Base-by-base conservation (phyloP, 1,140 invertebrate species). In the Melitaea cinxia region DNA sequence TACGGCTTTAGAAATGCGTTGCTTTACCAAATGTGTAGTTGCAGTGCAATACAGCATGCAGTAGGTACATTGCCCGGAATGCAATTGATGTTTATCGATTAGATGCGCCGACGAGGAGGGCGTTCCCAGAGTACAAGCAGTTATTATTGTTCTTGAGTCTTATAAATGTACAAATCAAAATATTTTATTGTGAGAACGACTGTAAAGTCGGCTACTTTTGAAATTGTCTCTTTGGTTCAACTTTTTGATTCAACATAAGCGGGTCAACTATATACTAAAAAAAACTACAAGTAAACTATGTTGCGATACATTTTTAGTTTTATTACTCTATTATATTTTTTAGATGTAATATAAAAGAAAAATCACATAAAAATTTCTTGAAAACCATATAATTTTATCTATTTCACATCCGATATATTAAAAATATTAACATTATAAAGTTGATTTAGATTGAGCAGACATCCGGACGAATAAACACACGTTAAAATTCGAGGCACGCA, bases 1-100 rank as follows among this genome's bases (percentile, higher is more conserved):
- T 47, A 47, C 42, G 19, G 12, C 19, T 47, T 23, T 21, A 19
- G 19, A 47, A 47, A 47, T 6, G 42, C 2, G 2, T 47, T 10
- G 42, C 21, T 12, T 3, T 23, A 47, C 42, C 19, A 47, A 47
- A 47, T 42, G 14, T 56, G 37, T 39, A 42, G 23, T 24, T 39
- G 5, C 0, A 57, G 21, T 28, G 54, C 52, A 28, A 28, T 47
- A 17, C 35, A 57, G 37, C 37, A 47, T 59, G 19, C 49, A 21
- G 47, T n/a, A n/a, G n/a, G n/a, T 49, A 59, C 56, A 33, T 49
- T n/a, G 58, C 21, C 7, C 30, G 47, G 47, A 57, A 37, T 65
- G 45, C 62, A 65, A 63, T 83, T 73, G 80, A 77, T 78, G 73
- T 82, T 83, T 80, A 83, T 76, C 75, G 77, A 82, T 83, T 80